Evolutionary conservation across 2,888 invertebrate species (phyloP).

Genomic region (Melanchra persicariae): DNA sequence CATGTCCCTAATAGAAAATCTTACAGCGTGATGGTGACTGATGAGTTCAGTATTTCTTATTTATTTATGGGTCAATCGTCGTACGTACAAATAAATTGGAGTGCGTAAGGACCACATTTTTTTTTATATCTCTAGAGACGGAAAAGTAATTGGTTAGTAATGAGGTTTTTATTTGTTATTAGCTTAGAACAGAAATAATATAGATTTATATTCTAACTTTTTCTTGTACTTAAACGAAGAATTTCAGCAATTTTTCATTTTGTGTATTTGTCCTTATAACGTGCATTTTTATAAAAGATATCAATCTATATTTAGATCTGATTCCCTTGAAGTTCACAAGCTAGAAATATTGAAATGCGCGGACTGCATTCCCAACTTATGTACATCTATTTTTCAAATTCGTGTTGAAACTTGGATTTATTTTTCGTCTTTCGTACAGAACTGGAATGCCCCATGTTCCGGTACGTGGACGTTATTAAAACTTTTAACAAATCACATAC

Average conservation of each 20-base stretch:
- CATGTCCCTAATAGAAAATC: conserved; percentile 31
- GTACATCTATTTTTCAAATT: not conserved
- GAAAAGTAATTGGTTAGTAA: conserved; percentile 26
- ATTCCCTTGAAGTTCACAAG: not conserved
- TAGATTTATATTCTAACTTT: not conserved
- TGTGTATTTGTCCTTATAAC: not conserved
- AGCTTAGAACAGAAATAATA: not conserved
- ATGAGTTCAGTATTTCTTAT: conserved; percentile 30
- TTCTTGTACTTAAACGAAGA: not conserved
- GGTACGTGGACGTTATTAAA: not conserved
- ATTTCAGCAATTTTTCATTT: not conserved
- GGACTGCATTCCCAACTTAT: not conserved
- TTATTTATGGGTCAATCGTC: conserved; percentile 47
- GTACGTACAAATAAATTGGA: conserved; percentile 30
- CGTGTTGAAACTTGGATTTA: not conserved
- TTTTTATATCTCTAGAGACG: conserved; percentile 18
- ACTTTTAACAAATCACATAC: not conserved
- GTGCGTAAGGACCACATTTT: conserved; percentile 19
- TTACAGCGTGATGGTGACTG: conserved; percentile 36
- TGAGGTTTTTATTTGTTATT: conserved; percentile 16
- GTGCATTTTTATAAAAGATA: not conserved
- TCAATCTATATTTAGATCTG: not conserved
- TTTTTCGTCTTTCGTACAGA: not conserved
- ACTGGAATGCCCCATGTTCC: not conserved
- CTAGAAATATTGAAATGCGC: not conserved